Percentiles rank a stretch among this genome's conserved stretches.
Conservation (phyloP, 2,113 vertebrate genomes). For the Brienomyrus longianalis region DNA sequence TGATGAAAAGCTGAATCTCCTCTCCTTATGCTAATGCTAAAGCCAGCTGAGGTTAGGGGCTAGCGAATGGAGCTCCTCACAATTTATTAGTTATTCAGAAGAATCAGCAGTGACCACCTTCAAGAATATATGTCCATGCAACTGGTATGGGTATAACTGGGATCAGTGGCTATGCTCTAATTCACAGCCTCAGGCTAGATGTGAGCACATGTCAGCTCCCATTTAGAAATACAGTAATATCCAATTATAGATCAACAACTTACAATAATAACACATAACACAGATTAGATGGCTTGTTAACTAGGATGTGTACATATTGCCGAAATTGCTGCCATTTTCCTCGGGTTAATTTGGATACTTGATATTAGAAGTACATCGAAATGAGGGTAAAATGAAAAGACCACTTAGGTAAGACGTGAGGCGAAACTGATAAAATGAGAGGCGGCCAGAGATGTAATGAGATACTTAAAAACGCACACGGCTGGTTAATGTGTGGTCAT, state of each 20-base stretch:
- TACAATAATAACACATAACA: neutral
- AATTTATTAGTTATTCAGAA: neutral
- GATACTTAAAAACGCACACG: slow-evolving; percentile 16
- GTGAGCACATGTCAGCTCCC: neutral
- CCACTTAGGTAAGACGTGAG: neutral
- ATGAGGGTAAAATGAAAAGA: neutral
- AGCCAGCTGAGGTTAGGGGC: neutral
- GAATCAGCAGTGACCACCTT: neutral
- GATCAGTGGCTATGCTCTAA: neutral
- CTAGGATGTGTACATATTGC: neutral
- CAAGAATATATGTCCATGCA: neutral
- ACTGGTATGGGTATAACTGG: neutral
- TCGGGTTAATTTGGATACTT: neutral
- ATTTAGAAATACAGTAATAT: slow-evolving; percentile 6
- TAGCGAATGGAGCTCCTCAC: neutral
- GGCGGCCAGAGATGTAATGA: neutral
- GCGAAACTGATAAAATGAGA: neutral
- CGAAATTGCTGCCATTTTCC: neutral
- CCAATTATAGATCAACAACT: slow-evolving; percentile 1
- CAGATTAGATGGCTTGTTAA: neutral
- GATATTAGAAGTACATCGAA: neutral
- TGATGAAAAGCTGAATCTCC: neutral
- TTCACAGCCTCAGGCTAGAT: neutral
- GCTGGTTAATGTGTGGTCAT: neutral
- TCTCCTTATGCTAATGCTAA: neutral